A percentile compares a stretch with the other conserved stretches of the same genome.
These are phyloP conservation scores for Eupelmus urozonus DNA, from an alignment of 2,888 invertebrate species.

Conservation along the genomic window DNA sequence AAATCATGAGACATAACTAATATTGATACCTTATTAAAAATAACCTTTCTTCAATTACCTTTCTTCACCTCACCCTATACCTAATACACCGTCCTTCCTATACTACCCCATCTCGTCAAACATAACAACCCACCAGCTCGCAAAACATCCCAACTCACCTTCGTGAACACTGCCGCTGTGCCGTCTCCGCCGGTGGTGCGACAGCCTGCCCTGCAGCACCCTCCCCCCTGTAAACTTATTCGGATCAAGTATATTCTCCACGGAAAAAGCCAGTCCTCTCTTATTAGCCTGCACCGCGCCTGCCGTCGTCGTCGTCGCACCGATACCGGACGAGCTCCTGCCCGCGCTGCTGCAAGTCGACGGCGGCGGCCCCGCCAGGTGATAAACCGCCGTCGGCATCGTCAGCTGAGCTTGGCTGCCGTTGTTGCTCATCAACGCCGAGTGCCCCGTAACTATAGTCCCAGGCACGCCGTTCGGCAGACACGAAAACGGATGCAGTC, in stretches of 20 bases:
- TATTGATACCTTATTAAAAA: too few relatives aligned
- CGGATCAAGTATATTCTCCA: conserved; percentile 93
- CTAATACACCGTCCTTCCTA: too few relatives aligned
- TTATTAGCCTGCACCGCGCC: conserved; percentile 80
- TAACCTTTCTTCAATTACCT: too few relatives aligned
- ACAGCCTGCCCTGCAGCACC: conserved; percentile 67
- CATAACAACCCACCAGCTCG: too few relatives aligned
- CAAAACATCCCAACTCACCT: too few relatives aligned
- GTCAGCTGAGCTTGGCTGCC: conserved; percentile 3
- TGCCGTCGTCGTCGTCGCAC: conserved; percentile 63
- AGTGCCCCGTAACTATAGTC: conserved; percentile 54
- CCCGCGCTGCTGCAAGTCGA: conserved; percentile 8
- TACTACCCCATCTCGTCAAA: too few relatives aligned
- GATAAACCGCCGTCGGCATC: conserved; percentile 47
- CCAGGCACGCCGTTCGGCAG: conserved; percentile 64
- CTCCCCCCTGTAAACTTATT: conserved; percentile 89
- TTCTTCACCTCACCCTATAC: too few relatives aligned
- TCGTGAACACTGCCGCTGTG: conserved; percentile 73
- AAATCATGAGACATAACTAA: too few relatives aligned
- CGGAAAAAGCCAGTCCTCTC: conserved; percentile 89
- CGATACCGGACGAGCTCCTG: not conserved
- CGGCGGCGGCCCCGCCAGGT: conserved; percentile 59
- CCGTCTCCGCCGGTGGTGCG: conserved; percentile 70
- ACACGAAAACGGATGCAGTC: conserved; percentile 63
- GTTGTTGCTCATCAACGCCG: conserved; percentile 7